Conservation (phyloP, 2,113 vertebrate species). For the Eulemur macaco region DNA sequence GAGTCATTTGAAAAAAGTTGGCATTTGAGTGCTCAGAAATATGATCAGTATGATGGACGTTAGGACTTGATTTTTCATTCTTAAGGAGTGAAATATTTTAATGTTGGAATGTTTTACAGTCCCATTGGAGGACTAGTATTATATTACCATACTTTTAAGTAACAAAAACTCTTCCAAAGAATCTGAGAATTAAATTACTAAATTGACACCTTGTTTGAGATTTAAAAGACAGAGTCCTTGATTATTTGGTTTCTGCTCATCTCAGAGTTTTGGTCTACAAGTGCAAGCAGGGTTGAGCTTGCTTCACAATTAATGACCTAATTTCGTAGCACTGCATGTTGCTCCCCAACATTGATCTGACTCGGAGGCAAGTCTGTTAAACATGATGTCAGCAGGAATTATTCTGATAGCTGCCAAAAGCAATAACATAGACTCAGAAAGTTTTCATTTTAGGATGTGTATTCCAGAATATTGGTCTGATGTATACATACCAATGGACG, state of each 20-base stretch:
- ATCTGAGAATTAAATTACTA: slow-evolving; percentile 8
- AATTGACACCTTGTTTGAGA: background rate
- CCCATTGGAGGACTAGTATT: background rate
- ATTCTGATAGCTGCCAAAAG: slow-evolving; percentile 72
- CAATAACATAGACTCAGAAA: slow-evolving; percentile 46
- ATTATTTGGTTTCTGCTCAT: background rate
- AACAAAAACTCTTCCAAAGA: background rate
- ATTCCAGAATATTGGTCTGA: slow-evolving; percentile 40
- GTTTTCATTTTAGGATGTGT: slow-evolving; percentile 64
- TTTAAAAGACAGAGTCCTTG: slow-evolving; percentile 26
- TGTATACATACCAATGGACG: background rate
- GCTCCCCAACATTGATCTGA: slow-evolving; percentile 36
- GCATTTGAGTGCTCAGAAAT: background rate
- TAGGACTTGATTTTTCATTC: slow-evolving; percentile 1
- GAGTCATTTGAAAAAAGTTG: background rate
- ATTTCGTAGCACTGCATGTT: slow-evolving; percentile 48
- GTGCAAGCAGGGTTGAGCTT: slow-evolving; percentile 8
- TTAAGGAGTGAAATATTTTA: slow-evolving; percentile 20
- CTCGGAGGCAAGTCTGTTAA: slow-evolving; percentile 49
- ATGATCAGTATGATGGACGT: background rate
- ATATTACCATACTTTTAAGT: background rate
- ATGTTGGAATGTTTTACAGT: background rate
- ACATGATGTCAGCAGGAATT: slow-evolving; percentile 58
- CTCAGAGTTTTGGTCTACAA: slow-evolving; percentile 31
- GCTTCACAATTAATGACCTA: slow-evolving; percentile 68